Base-by-base conservation (phyloP, 2,113 vertebrate genomes). In the Phyllostomus discolor region DNA sequence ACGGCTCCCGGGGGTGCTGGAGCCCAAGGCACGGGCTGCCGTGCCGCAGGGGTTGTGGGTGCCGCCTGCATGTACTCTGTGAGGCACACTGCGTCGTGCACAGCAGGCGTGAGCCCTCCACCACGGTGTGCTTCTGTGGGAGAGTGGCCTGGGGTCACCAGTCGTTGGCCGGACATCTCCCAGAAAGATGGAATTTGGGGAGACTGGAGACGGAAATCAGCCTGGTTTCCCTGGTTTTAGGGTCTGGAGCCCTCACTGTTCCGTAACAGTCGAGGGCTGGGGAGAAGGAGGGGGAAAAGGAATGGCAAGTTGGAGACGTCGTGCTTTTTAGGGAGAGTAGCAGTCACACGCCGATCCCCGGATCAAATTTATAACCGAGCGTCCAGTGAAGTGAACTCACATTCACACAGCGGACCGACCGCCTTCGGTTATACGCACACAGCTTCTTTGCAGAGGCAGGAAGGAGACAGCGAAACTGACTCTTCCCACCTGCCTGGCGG, bases 71-170 rank as follows among this genome's bases (percentile, higher is more conserved):
- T 41, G 31, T 0, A n/a, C 6, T 31, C 62, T 10, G 8, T 0
- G 11, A 35, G 33, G n/a, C n/a, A 0, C 5, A 0, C 7, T 11
- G 12, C 2, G 0, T 5, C 0, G 6, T 7, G 1, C 46, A 5
- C 0, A 0, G 66, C 35, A 11, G 75, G 57, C 1, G 0, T 11
- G 50, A 12, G 43, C 10, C 4, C 1, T 15, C 5, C 12, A 4
- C 4, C 8, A 1, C 0, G 38, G 17, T 5, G 15, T 33, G 33
- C 59, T 57, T 57, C 57, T 41, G 57, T 35, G 28, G 83, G 76
- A 38, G 38, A 16, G 41, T 1, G 38, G 33, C 84, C 26, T 2
- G 1, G 41, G 33, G 10, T 17, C 38, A 2, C 38, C 0, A 0
- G 57, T 46, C 57, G 1, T 33, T 26, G 26, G 57, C 16, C 24